Evolutionary conservation across 1,140 invertebrate species (phyloP).

Genomic region (Drosophila gunungcola): DNA sequence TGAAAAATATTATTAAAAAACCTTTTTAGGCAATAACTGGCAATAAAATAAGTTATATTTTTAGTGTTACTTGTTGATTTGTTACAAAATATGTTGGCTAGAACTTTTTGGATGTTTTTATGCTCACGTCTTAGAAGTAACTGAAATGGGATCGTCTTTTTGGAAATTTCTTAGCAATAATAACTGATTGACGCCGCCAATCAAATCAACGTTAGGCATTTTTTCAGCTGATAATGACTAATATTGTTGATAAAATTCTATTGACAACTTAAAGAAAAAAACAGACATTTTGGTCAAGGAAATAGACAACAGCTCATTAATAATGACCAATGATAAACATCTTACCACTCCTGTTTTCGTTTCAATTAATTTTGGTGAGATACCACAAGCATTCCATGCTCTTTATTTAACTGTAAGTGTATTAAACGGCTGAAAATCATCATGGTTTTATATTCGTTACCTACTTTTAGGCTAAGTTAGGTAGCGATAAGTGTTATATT

Average conservation of each 20-base stretch:
- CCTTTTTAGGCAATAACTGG: too few species aligned
- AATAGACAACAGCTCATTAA: conserved; percentile 30
- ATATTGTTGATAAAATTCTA: conserved; percentile 24
- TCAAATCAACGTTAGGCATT: conserved; percentile 1
- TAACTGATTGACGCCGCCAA: conserved; percentile 18
- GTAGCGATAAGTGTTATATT: neutral
- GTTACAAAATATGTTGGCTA: neutral
- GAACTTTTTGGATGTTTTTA: neutral
- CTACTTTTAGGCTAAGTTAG: conserved; percentile 35
- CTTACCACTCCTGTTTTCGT: conserved; percentile 11
- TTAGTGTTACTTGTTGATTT: too few species aligned
- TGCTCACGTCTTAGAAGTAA: neutral
- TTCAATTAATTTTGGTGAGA: conserved; percentile 27
- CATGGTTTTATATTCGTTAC: neutral
- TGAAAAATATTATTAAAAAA: too few species aligned
- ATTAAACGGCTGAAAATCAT: neutral
- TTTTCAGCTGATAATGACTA: conserved; percentile 35
- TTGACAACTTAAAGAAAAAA: conserved; percentile 1
- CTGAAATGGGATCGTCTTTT: conserved; percentile 21
- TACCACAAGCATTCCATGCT: conserved; percentile 4
- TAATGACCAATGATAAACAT: conserved; percentile 23
- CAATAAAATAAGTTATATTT: too few species aligned
- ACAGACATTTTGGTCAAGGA: conserved; percentile 13
- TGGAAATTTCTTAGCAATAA: conserved; percentile 7
- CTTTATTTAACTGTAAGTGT: neutral